phyloP scores from a whole-genome alignment of 2,113 vertebrate genomes.

The Tragelaphus strepsiceros region DNA sequence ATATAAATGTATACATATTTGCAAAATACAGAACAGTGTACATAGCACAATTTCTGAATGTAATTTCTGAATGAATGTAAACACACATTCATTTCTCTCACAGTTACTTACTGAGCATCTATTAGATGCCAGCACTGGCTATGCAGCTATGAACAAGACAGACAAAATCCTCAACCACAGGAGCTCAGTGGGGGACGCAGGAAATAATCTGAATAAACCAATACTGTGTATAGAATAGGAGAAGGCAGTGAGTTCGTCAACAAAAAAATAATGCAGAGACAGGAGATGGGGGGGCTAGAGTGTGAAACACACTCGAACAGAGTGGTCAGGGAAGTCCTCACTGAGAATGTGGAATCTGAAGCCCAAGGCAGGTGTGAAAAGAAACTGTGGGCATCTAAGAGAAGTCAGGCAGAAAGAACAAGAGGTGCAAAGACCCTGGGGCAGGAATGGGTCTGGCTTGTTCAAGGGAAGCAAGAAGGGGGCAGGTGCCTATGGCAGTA shows the following conservation, averaged over 20 bases:
- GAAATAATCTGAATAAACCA: background rate
- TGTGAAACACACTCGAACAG: background rate
- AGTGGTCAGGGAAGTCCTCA: background rate
- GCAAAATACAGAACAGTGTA: background rate
- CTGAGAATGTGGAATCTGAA: background rate
- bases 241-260: background rate
- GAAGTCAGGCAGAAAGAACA: background rate
- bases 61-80: background rate
- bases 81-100: background rate
- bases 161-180: background rate
- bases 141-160: background rate
- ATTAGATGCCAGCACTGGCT: background rate
- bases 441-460: background rate
- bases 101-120: background rate
- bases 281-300: too few relatives aligned
- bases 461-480: background rate
- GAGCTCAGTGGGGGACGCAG: background rate
- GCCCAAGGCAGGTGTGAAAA: background rate
- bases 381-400: background rate
- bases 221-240: accelerated
- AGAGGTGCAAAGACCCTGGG: background rate
- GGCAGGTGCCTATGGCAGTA: background rate
- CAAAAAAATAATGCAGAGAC: background rate
- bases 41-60: background rate
- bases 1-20: background rate